Evolutionary conservation across 1,140 invertebrate species (phyloP), one percentile per base, ranked within the genome.

Genomic region (Drosophila guanche): DNA sequence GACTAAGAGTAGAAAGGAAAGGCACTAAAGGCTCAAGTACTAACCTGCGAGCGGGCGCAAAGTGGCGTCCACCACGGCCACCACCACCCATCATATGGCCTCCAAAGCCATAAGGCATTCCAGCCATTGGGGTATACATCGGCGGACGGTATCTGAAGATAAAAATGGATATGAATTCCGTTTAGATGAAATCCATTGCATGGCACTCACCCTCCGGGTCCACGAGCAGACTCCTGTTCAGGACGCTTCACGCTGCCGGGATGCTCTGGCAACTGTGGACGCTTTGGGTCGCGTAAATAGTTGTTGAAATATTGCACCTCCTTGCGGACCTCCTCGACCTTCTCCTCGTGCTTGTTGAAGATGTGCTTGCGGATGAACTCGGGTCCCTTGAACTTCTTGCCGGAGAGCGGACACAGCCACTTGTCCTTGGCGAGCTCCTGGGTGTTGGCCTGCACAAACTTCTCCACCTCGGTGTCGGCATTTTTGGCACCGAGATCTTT

Each of bases 311-410:
- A 99, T 66, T 97, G 94, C 46, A 98, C 98, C 92, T 99, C 98
- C 83, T 98, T 97, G 72, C 97, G 97, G 0, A 99, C 98, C 92
- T 99, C 98, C 14, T 99, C 97, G 20, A 99, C 95, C 92, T 99
- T 99, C 79, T 99, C 99, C 0, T 92, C 95, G 90, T 99, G 98
- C 89, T 99, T 99, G 91, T 99, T 99, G 75, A 98, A 96, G 45
- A 99, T 99, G 91, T 99, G 99, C 91, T 99, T 99, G 33, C 97
- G 95, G 10, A 99, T 98, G 92, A 99, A 99, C 89, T 99, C 98
- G 0, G 99, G 98, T 0, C 98, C 99, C 92, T 99, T 99, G 92
- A 99, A 99, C 91, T 99, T 99, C 91, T 99, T 99, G 0, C 98
- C 98, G 62, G 98, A 99, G 0, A 99, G 92, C 0, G 99, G 98